Percentiles rank a stretch among this genome's conserved stretches.
These are phyloP conservation scores for Gobionotothen gibberifrons DNA, from an alignment of 2,797 vertebrate genomes.

Conservation along the genomic window DNA sequence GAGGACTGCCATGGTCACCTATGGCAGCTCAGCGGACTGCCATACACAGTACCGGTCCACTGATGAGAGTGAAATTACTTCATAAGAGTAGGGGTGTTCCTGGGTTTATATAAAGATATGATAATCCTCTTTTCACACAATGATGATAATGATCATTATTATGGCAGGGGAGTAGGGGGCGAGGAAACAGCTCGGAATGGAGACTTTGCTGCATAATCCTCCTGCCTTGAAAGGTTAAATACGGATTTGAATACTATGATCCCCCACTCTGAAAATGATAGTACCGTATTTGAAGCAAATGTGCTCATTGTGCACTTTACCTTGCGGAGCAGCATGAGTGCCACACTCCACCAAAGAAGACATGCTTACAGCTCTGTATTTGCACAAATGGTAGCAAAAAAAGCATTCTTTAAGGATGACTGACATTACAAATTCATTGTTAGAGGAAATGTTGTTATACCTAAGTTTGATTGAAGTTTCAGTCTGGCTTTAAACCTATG, in stretches of 20 bases:
- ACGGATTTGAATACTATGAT: slow-evolving; percentile 88
- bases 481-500: too few relatives aligned
- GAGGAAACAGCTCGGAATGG: slow-evolving; percentile 80
- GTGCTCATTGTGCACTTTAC: slow-evolving; percentile 81
- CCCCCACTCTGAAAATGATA: slow-evolving; percentile 81
- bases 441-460: slow-evolving; percentile 49
- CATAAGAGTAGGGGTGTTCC: slow-evolving; percentile 86
- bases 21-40: slow-evolving; percentile 79
- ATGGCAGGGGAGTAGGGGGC: slow-evolving; percentile 84
- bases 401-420: slow-evolving; percentile 49
- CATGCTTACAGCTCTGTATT: slow-evolving; percentile 62
- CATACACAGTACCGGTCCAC: slow-evolving; percentile 74
- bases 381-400: slow-evolving; percentile 52
- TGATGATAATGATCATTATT: slow-evolving; percentile 89
- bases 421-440: slow-evolving; percentile 46
- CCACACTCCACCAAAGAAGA: slow-evolving; percentile 60
- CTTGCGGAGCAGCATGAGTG: slow-evolving; percentile 65
- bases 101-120: slow-evolving; percentile 86
- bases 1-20: slow-evolving; percentile 77
- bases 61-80: slow-evolving; percentile 85
- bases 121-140: slow-evolving; percentile 88
- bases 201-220: slow-evolving; percentile 87
- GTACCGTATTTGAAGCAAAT: slow-evolving; percentile 77
- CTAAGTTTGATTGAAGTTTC: slow-evolving; percentile 61
- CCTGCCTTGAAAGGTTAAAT: slow-evolving; percentile 87